Evolutionary conservation across 35 echinoderm and acorn worm species (phyloP), one percentile per base, ranked within the genome.

Genomic region (Lytechinus pictus): DNA sequence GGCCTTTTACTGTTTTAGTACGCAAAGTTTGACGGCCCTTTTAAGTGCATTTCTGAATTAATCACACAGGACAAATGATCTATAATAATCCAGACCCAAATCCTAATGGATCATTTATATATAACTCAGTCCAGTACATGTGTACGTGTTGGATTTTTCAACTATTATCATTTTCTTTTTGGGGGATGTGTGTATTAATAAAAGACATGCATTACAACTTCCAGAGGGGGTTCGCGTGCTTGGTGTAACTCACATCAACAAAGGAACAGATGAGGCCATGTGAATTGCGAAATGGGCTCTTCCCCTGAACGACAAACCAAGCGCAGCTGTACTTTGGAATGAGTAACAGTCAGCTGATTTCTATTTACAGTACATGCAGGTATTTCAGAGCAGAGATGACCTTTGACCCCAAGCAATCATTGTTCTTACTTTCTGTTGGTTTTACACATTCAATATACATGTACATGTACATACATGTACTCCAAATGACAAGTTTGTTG

Each of bases 161-260:
- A 44, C 33, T 44, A 2, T 44, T 44, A 44, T 44, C 33, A 44
- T 44, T 44, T 44, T 1, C 33, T 44, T 44, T 44, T 44, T 44
- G 33, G 33, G n/a, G n/a, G n/a, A n/a, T n/a, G n/a, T n/a, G n/a
- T 44, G 33, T 44, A 44, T 44, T 44, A n/a, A n/a, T n/a, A n/a
- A n/a, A n/a, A n/a, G n/a, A n/a, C n/a, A 11, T 58, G 13, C 66
- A n/a, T 79, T 24, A 58, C 19, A 52, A 29, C n/a, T 90, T 90
- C 88, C 88, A 90, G 88, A 90, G 88, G 88, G 88, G 88, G 88
- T 44, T 54, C 9, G 13, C 66, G 28, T 90, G 88, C 29, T 90
- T n/a, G 6, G 9, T 90, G 88, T 28, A 90, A 90, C 88, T 44
- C 88, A 90, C 52, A 90, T 90, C 88, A 90, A 90, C 88, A 90